phyloP scores from a whole-genome alignment of 2,113 vertebrate species.

The Pangasianodon hypophthalmus region DNA sequence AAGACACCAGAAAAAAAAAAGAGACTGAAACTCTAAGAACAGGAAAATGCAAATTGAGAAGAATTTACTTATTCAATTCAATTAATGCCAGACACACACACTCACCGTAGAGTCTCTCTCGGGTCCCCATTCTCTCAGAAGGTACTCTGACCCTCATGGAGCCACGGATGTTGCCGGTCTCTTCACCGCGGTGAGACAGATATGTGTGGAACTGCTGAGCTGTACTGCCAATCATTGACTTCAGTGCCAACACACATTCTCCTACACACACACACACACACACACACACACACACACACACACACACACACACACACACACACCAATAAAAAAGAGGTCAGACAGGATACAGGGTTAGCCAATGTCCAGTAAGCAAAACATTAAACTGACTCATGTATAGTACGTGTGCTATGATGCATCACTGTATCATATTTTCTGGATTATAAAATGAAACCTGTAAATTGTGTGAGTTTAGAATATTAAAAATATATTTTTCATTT shows the following conservation, averaged over 20 bases:
- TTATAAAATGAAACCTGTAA: neutral
- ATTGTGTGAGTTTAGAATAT: too few species aligned
- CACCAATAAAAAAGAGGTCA: neutral
- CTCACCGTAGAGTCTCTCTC: constrained; percentile 90
- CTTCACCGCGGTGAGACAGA: constrained; percentile 92
- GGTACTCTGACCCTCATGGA: constrained; percentile 96
- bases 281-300: constrained; percentile 63
- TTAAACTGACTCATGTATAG: neutral
- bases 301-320: constrained; percentile 75
- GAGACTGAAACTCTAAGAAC: neutral
- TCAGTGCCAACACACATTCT: constrained; percentile 93
- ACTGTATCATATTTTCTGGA: neutral
- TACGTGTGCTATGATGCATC: neutral
- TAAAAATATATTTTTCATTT: too few species aligned
- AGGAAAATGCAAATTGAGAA: neutral
- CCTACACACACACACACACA: constrained; percentile 68
- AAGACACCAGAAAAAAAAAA: neutral
- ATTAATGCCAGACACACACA: neutral
- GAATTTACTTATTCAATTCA: neutral
- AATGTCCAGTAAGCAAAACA: neutral
- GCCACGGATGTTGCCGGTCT: constrained; percentile 93
- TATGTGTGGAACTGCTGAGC: constrained; percentile 95
- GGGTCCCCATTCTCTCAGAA: constrained; percentile 88
- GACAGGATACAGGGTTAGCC: neutral
- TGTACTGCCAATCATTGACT: constrained; percentile 98